phyloP scores from a whole-genome alignment of 2,113 vertebrate genomes.

The Platichthys flesus region DNA sequence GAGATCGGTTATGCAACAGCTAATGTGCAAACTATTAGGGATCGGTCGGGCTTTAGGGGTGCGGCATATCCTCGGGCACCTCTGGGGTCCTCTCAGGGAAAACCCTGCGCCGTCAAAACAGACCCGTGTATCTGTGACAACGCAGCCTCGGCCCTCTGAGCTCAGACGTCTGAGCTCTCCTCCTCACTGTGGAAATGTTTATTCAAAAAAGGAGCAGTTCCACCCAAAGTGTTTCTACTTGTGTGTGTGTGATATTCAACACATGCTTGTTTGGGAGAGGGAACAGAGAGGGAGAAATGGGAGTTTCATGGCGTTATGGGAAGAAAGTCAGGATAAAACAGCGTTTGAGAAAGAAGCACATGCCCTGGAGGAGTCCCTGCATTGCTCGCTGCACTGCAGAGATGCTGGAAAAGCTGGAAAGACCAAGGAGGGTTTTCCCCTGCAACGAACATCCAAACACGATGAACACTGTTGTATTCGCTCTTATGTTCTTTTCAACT shows the following conservation, averaged over 20 bases:
- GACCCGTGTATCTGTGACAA: slow-evolving; percentile 61
- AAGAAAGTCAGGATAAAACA: not conserved
- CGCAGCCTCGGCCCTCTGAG: slow-evolving; percentile 36
- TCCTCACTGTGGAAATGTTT: slow-evolving; percentile 72
- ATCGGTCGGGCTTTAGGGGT: slow-evolving; percentile 47
- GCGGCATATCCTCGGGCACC: slow-evolving; percentile 60
- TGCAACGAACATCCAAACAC: not conserved
- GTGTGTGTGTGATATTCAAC: slow-evolving; percentile 54
- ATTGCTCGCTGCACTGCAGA: slow-evolving; percentile 4
- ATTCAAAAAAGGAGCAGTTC: slow-evolving; percentile 54
- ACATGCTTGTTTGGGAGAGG: slow-evolving; percentile 29
- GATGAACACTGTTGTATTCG: not conserved
- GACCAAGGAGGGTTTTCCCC: slow-evolving; percentile 24
- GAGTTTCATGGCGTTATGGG: slow-evolving; percentile 10
- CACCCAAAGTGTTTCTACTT: slow-evolving; percentile 45
- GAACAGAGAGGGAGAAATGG: slow-evolving; percentile 25
- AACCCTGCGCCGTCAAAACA: slow-evolving; percentile 64
- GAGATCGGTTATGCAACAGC: slow-evolving; percentile 60
- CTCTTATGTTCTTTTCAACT: too few relatives aligned
- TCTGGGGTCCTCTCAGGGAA: slow-evolving; percentile 68
- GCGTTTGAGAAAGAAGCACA: not conserved
- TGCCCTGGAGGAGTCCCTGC: slow-evolving; percentile 14
- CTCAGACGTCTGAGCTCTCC: slow-evolving; percentile 47
- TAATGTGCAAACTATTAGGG: slow-evolving; percentile 69
- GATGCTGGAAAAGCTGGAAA: slow-evolving; percentile 37